Percentiles rank a stretch among this genome's conserved stretches.
Evolutionary conservation across 64 coral and sea anemone species (phyloP).

Genomic region (Dendrophyllia cribrosa): DNA sequence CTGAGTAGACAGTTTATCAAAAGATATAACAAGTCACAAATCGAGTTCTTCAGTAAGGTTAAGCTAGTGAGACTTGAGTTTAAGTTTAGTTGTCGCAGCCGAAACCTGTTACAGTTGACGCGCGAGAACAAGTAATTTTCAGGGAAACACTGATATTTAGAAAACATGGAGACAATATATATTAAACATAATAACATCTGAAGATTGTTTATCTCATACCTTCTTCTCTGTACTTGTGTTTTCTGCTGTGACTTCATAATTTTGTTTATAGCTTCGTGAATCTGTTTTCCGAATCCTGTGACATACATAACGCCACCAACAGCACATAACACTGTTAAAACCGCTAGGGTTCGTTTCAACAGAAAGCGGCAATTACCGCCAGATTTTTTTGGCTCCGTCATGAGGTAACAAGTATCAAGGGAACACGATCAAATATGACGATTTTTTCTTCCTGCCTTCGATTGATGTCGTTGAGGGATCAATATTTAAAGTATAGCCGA

Average conservation of each 20-base stretch:
- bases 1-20: no score
- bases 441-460: neutral
- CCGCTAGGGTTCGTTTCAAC: neutral
- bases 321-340: conserved; percentile 9
- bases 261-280: neutral
- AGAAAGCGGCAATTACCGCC: neutral
- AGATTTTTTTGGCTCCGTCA: neutral
- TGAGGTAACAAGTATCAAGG: neutral
- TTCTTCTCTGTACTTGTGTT: neutral
- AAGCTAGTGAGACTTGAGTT: no score
- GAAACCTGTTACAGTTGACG: no score
- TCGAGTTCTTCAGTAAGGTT: no score
- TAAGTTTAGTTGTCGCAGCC: no score
- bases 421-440: no score
- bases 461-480: neutral
- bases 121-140: no score
- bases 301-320: conserved; percentile 5
- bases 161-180: no score
- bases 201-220: neutral
- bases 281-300: neutral
- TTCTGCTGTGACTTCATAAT: neutral
- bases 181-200: no score
- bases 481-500: neutral
- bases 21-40: no score
- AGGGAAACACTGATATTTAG: no score